These are phyloP conservation scores for Stenoptilia bipunctidactyla DNA, from an alignment of 2,888 invertebrate genomes.

Conservation along the genomic window DNA sequence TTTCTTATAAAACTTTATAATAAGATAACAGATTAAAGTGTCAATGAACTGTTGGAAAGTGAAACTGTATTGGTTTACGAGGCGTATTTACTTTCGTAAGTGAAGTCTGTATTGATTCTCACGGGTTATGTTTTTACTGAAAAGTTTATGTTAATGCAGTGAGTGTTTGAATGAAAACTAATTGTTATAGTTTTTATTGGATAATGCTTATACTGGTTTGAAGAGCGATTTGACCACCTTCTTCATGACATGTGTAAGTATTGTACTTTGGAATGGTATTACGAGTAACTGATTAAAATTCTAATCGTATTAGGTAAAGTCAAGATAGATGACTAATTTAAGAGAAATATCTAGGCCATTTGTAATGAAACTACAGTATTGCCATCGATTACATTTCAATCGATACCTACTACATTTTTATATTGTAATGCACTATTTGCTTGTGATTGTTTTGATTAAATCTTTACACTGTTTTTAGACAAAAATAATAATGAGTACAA, in stretches of 20 bases:
- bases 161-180: conserved; percentile 22
- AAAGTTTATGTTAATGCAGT: conserved; percentile 13
- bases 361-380: too few species aligned
- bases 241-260: conserved; percentile 63
- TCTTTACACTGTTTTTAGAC: too few species aligned
- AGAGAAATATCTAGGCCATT: too few species aligned
- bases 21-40: conserved; percentile 6
- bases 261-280: conserved; percentile 7
- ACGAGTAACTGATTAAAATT: conserved; percentile 1
- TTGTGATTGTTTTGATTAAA: too few species aligned
- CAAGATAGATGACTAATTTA: too few species aligned
- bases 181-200: conserved; percentile 10
- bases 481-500: too few species aligned
- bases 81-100: conserved; percentile 26
- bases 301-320: too few species aligned
- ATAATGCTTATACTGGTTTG: conserved; percentile 9
- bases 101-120: conserved; percentile 23
- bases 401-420: too few species aligned
- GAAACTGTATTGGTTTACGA: conserved; percentile 21
- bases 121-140: conserved; percentile 17
- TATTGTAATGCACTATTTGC: too few species aligned
- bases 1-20: conserved; percentile 3
- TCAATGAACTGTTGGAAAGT: conserved; percentile 22
- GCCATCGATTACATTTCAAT: too few species aligned
- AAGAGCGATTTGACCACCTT: conserved; percentile 25